Conservation (phyloP, 2,113 vertebrate species). For the Leptobrachium leishanense region DNA sequence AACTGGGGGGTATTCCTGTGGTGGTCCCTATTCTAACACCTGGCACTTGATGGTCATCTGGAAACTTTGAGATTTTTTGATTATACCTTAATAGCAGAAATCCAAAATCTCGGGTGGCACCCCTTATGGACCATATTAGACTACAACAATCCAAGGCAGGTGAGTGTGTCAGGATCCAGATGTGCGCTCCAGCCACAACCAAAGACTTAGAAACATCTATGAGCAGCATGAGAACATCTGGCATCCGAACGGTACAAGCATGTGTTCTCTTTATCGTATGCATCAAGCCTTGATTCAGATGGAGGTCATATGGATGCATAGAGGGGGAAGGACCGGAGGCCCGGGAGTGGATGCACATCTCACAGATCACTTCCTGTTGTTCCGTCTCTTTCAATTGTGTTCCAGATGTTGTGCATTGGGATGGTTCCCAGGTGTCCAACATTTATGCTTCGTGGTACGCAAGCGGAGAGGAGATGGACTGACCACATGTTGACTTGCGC, state of each 20-base stretch:
- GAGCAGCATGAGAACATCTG: background rate
- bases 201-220: background rate
- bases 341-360: background rate
- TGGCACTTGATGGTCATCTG: too few relatives aligned
- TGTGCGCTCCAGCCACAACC: background rate
- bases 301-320: background rate
- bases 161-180: background rate
- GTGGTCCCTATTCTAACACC: too few relatives aligned
- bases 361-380: background rate
- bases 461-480: too few relatives aligned
- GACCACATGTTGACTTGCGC: too few relatives aligned
- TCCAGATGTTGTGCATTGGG: conserved; percentile 4
- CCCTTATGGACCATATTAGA: too few relatives aligned
- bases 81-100: too few relatives aligned
- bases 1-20: too few relatives aligned
- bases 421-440: too few relatives aligned
- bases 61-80: too few relatives aligned
- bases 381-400: background rate
- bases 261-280: background rate
- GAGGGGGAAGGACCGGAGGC: background rate
- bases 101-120: too few relatives aligned
- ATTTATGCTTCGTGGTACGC: too few relatives aligned
- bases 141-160: background rate
- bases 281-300: background rate
- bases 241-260: background rate